Conservation (phyloP, 2,888 invertebrate species). For the Mesoligia furuncula region DNA sequence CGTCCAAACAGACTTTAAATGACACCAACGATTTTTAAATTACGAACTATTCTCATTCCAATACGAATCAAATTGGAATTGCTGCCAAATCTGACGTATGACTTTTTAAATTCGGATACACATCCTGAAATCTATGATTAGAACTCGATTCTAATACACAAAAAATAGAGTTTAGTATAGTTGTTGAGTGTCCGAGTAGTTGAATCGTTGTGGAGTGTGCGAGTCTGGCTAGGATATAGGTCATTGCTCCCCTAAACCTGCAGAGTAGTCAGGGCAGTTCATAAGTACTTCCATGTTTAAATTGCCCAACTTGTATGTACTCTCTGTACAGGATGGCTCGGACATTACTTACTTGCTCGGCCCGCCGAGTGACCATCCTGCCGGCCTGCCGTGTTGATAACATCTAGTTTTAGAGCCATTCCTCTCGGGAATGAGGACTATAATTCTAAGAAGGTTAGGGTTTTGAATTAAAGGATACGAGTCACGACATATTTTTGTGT, state of each 20-base stretch:
- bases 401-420: constrained; percentile 75
- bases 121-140: constrained; percentile 81
- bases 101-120: constrained; percentile 77
- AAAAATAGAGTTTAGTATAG: constrained; percentile 87
- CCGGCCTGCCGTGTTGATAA: constrained; percentile 72
- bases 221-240: constrained; percentile 88
- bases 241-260: constrained; percentile 90
- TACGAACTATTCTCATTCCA: constrained; percentile 71
- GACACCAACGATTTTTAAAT: constrained; percentile 67
- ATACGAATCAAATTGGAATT: constrained; percentile 84
- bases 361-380: constrained; percentile 80
- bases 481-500: constrained; percentile 42
- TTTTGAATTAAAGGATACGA: constrained; percentile 54
- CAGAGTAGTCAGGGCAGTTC: constrained; percentile 88
- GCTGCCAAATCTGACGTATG: constrained; percentile 78
- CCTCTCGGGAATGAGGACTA: constrained; percentile 70
- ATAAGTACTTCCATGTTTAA: constrained; percentile 89
- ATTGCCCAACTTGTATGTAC: constrained; percentile 88
- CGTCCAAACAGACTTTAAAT: constrained; percentile 70
- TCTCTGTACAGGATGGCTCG: constrained; percentile 86
- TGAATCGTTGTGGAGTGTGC: constrained; percentile 80
- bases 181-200: constrained; percentile 75
- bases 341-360: constrained; percentile 76
- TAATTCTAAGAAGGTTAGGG: constrained; percentile 62
- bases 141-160: constrained; percentile 86